Evolutionary conservation across 2,113 vertebrate genomes (phyloP), one percentile per base, ranked within the genome.

Genomic region (Mus pahari): DNA sequence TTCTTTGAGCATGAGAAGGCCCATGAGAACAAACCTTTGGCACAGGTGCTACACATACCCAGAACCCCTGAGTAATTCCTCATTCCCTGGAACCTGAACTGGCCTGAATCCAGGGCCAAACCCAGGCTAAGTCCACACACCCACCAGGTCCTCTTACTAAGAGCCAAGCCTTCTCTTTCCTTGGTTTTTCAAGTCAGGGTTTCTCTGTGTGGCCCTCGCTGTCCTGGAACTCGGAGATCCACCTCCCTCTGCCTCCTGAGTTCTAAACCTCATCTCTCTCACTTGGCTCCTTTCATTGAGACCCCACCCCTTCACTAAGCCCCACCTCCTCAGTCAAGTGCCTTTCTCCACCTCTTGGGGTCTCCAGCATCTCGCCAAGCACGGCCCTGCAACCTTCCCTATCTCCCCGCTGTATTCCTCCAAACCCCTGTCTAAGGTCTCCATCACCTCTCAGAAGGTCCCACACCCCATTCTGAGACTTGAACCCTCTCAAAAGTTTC

Each of bases 1-100:
- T 99, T 99, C 98, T 99, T 99, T 13, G 99, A 99, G 96, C 99
- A 99, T 0, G 99, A 99, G 94, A 99, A 99, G 97, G 97, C 98
- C 0, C 98, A 99, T 0, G 99, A 99, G 98, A 99, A 99, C 98
- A 99, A 99, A 58, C 99, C 99, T 39, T 98, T 99, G 97, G 99
- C 99, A 58, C 99, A 99, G 98, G 99, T 99, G 99, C 55, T 95
- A 7, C 31, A 33, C 1, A 7, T 0, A 28, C 58, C 94, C 16
- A 11, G 84, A 53, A n/a, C 33, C 86, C 91, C 24, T 31, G 48
- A 71, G 70, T 24, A 31, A 26, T 3, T 11, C 86, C 50, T 7
- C 24, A 28, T n/a, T 60, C 50, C 70, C 39, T 31, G 50, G 45
- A 75, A 73, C 39, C 58, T 60, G n/a, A 42, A n/a, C 60, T 22